Evolutionary conservation across 1,140 invertebrate species (phyloP).

Genomic region (Leptestheria dahalacensis): DNA sequence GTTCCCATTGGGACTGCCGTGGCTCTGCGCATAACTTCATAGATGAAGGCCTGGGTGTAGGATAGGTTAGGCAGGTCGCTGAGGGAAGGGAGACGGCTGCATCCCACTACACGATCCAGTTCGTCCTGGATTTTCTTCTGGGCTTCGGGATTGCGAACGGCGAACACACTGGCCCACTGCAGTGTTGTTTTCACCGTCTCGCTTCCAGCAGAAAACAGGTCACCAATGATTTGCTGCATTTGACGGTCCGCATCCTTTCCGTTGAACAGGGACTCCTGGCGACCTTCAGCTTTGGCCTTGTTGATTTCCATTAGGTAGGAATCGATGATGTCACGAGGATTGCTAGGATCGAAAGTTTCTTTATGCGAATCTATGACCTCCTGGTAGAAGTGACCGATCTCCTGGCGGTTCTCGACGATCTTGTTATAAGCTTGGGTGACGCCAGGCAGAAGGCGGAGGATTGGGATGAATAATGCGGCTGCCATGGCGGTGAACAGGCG

Average conservation of each 20-base stretch:
- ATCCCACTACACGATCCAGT: constrained; percentile 69
- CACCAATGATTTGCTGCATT: constrained; percentile 75
- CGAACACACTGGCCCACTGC: constrained; percentile 72
- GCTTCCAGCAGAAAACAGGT: constrained; percentile 83
- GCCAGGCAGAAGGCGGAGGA: constrained; percentile 53
- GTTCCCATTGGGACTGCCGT: constrained; percentile 78
- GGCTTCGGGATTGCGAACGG: constrained; percentile 73
- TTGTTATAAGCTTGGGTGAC: too few species aligned
- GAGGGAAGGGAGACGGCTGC: constrained; percentile 58
- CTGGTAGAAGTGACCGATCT: too few species aligned
- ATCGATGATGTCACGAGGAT: too few species aligned
- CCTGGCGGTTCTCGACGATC: too few species aligned
- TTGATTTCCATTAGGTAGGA: too few species aligned
- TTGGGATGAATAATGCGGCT: constrained; percentile 49
- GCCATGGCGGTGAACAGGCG: constrained; percentile 51
- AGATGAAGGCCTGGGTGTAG: too few species aligned
- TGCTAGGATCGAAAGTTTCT: too few species aligned
- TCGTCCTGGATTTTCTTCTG: constrained; percentile 79
- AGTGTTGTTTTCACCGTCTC: constrained; percentile 85
- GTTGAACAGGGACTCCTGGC: constrained; percentile 56
- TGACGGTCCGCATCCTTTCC: constrained; percentile 70
- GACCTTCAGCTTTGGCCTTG: too few species aligned
- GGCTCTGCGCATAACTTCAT: constrained; percentile 61
- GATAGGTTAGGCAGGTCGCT: constrained; percentile 66
- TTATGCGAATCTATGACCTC: too few species aligned